Evolutionary conservation across 2,113 vertebrate genomes (phyloP).

Genomic region (Oxyruncus cristatus): DNA sequence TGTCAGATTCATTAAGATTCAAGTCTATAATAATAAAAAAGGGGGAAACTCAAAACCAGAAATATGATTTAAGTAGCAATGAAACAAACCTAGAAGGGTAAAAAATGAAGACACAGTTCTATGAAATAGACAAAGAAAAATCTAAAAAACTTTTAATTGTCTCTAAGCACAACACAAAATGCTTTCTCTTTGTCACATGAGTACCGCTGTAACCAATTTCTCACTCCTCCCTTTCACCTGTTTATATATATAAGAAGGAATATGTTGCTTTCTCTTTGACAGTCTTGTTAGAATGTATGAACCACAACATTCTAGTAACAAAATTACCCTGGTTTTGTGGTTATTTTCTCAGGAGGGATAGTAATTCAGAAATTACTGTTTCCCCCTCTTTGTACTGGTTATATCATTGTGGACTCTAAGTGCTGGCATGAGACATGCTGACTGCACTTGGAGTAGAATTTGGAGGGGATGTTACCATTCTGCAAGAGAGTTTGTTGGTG

Average conservation of each 20-base stretch:
- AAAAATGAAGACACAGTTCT: not conserved
- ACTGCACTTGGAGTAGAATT: not conserved
- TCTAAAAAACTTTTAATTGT: not conserved
- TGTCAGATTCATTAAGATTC: not conserved
- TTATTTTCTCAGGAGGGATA: slow-evolving; percentile 36
- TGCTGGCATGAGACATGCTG: not conserved
- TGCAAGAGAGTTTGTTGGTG: slow-evolving; percentile 31
- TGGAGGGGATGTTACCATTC: slow-evolving; percentile 26
- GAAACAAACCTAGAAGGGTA: not conserved
- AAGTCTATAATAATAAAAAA: not conserved
- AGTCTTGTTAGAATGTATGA: slow-evolving; percentile 35
- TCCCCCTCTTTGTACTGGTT: slow-evolving; percentile 26
- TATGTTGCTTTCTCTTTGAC: slow-evolving; percentile 4
- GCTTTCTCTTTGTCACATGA: slow-evolving; percentile 19
- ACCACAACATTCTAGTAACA: slow-evolving; percentile 27
- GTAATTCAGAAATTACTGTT: slow-evolving; percentile 46
- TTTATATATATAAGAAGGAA: not conserved
- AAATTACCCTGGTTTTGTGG: slow-evolving; percentile 20
- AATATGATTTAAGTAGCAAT: not conserved
- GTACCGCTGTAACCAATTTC: not conserved
- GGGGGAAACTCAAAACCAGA: not conserved
- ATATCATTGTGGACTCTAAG: not conserved
- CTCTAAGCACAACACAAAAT: not conserved
- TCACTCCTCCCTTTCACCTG: not conserved
- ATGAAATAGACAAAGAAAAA: not conserved